phyloP scores from a whole-genome alignment of 2,888 invertebrate genomes.

The Beris chalybata region DNA sequence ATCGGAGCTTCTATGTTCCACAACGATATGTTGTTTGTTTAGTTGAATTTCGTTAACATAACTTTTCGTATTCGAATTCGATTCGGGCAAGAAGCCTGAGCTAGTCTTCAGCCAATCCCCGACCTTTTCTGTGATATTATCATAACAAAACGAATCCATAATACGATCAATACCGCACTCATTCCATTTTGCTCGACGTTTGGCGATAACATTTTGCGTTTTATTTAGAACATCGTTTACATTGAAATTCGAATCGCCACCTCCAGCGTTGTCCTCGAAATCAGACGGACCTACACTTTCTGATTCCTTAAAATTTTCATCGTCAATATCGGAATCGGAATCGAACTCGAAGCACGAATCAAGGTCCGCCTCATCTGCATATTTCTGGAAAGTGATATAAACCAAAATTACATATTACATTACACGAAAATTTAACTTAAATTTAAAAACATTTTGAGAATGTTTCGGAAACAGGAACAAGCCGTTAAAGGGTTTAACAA shows the following conservation, averaged over 20 bases:
- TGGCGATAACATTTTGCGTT: conserved; percentile 32
- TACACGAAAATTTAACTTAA: no score
- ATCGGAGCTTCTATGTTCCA: conserved; percentile 8
- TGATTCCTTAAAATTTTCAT: background rate
- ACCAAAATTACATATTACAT: no score
- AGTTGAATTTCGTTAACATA: conserved; percentile 11
- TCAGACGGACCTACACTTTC: conserved; percentile 24
- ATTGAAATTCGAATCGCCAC: conserved; percentile 26
- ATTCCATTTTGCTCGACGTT: conserved; percentile 25
- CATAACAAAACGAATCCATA: conserved; percentile 27
- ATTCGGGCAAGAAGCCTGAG: conserved; percentile 1
- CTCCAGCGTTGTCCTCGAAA: conserved; percentile 20
- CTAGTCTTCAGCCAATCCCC: conserved; percentile 29
- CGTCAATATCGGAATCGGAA: background rate
- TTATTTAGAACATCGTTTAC: conserved; percentile 22
- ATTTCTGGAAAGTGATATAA: conserved; percentile 23
- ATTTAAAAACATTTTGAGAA: no score
- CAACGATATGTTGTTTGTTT: conserved; percentile 6
- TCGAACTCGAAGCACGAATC: background rate
- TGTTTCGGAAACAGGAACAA: no score
- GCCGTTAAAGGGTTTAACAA: no score
- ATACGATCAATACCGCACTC: conserved; percentile 27
- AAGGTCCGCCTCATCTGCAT: background rate
- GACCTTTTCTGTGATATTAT: conserved; percentile 26
- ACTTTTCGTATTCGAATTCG: background rate